Base-by-base conservation (phyloP, 2,797 vertebrate genomes). In the Avahi laniger region DNA sequence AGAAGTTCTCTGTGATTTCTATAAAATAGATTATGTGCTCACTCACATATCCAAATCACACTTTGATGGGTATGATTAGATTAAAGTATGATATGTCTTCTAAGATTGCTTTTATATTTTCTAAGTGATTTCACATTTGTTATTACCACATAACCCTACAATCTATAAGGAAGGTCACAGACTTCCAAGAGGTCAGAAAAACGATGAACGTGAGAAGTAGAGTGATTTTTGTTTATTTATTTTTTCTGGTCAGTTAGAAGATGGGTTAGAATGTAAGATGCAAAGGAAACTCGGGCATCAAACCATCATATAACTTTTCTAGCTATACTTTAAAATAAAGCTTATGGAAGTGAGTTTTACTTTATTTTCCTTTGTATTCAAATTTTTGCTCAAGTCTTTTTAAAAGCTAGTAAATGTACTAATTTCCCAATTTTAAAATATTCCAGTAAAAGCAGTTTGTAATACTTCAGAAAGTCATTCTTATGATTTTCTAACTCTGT, bases 331-430 rank as follows among this genome's bases (percentile, higher is more conserved):
- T 90, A 65, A 88, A 84, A 83, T 52, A 72, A 79, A 79, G 46
- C 35, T 72, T 79, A 50, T 5, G 7, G 78, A 54, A 43, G 8
- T 65, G 7, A 48, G 3, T 63, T 96, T 80, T 70, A 10, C 63
- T 96, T 84, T 59, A 70, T 93, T 80, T 94, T 75, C 46, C 82
- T 79, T 91, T 79, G 10, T 81, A 75, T 81, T 91, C 81, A 69
- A 92, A 81, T 26, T 33, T 61, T 81, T 94, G n/a, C 20, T 61
- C 41, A 63, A 14, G 10, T 65, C 10, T 69, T 24, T 81, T 78
- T 52, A 26, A 95, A 33, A 35, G 14, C 14, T 1, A 70, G 17
- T 52, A n/a, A 69, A 43, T 73, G 1, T 20, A 57, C 43, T 80
- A 28, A 57, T 93, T 96, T 67, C 35, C 78, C 80, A 72, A 38